Evolutionary conservation across 2,113 vertebrate species (phyloP).

Genomic region (Pungitius pungitius): DNA sequence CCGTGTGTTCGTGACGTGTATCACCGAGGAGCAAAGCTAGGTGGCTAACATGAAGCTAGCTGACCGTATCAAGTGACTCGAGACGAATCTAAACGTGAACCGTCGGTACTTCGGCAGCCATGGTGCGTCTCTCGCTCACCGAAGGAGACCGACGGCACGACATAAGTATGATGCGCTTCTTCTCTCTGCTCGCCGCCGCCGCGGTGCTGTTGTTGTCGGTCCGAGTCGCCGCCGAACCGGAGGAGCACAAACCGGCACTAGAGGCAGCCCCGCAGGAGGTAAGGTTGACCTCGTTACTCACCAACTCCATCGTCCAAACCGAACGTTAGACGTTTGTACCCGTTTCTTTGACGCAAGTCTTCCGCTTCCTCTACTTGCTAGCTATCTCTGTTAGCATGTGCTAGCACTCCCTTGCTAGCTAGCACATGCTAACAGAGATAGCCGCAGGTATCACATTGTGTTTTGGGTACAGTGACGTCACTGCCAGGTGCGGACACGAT

Average conservation of each 20-base stretch:
- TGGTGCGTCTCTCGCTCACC: constrained; percentile 68
- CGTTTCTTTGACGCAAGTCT: neutral
- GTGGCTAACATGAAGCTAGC: constrained; percentile 56
- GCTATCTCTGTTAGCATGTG: neutral
- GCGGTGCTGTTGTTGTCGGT: constrained; percentile 60
- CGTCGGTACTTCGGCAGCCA: constrained; percentile 5
- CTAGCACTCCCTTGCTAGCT: constrained; percentile 30
- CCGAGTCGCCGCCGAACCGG: constrained; percentile 69
- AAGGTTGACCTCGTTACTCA: neutral
- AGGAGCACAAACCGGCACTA: constrained; percentile 69
- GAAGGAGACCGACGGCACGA: constrained; percentile 51
- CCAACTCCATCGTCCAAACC: no score
- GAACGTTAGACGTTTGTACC: no score
- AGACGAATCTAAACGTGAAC: neutral
- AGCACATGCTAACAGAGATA: constrained; percentile 49
- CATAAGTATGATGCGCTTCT: constrained; percentile 35
- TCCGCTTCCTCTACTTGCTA: neutral
- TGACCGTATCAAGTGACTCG: constrained; percentile 37
- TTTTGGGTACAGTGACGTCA: constrained; percentile 11
- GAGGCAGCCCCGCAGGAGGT: constrained; percentile 75
- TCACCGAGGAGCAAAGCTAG: neutral
- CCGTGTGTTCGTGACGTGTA: constrained; percentile 47
- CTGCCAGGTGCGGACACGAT: neutral
- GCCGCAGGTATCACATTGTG: neutral
- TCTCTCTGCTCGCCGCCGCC: constrained; percentile 49